Percentiles rank a stretch among this genome's conserved stretches.
phyloP scores from a whole-genome alignment of 2,113 vertebrate species.

The Mormyrus iriodes region DNA sequence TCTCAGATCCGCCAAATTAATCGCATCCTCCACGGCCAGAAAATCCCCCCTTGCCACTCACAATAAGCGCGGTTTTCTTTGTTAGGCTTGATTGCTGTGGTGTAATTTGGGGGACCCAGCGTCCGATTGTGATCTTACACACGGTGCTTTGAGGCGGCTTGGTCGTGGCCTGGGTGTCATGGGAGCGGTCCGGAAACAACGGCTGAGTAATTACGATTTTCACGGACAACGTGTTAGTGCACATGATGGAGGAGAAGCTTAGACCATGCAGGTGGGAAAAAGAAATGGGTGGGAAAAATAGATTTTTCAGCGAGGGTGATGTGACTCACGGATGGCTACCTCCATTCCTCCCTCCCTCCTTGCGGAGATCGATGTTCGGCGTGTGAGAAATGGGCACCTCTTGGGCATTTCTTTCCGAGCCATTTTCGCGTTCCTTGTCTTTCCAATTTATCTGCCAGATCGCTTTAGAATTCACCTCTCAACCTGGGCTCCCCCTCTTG shows the following conservation, averaged over 20 bases:
- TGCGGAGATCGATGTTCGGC: not conserved
- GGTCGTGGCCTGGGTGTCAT: not conserved
- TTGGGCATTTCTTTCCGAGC: not conserved
- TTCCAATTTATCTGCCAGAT: not conserved
- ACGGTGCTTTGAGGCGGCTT: not conserved
- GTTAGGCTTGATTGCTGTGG: not conserved
- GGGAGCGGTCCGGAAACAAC: not conserved
- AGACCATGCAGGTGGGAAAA: not conserved
- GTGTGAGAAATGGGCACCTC: not conserved
- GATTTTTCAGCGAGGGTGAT: conserved; percentile 10
- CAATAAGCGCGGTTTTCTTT: conserved; percentile 27
- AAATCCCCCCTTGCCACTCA: conserved; percentile 32
- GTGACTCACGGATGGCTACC: not conserved
- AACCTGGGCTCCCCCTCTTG: not conserved
- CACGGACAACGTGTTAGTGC: not conserved
- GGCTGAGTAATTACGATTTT: conserved; percentile 27
- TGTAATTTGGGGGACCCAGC: conserved; percentile 5
- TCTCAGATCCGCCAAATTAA: conserved; percentile 32
- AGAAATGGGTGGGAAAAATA: not conserved
- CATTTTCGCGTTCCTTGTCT: not conserved
- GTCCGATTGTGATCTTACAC: not conserved
- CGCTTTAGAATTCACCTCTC: not conserved
- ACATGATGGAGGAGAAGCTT: conserved; percentile 12
- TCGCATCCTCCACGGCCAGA: conserved; percentile 33
- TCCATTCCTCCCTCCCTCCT: not conserved